phyloP scores from a whole-genome alignment of 2,888 invertebrate species.

The Cephus sareptanus region DNA sequence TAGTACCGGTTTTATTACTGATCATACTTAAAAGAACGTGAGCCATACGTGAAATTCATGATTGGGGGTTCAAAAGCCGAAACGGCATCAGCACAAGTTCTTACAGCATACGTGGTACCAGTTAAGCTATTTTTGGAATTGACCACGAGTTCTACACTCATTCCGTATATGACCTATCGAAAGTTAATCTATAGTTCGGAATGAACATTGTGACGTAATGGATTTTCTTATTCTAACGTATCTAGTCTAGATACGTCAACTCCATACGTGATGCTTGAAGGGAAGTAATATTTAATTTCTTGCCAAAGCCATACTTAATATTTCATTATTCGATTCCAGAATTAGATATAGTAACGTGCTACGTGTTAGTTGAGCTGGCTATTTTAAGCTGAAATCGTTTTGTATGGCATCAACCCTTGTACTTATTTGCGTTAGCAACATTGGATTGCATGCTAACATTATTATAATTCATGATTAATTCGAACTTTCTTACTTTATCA shows the following conservation, averaged over 20 bases:
- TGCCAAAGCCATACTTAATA: slow-evolving; percentile 11
- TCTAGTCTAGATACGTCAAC: background rate
- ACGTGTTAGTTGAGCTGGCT: background rate
- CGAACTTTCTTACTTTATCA: background rate
- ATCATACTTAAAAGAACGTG: background rate
- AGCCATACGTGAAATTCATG: background rate
- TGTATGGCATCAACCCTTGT: background rate
- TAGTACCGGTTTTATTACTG: background rate
- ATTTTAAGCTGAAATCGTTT: background rate
- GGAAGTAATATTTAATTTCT: background rate
- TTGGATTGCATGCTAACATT: background rate
- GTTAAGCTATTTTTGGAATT: background rate
- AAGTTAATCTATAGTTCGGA: background rate
- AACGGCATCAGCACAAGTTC: background rate
- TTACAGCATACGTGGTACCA: background rate
- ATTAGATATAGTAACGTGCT: slow-evolving; percentile 1
- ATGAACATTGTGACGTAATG: background rate
- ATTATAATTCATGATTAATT: background rate
- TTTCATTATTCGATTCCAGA: slow-evolving; percentile 16
- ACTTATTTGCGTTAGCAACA: background rate
- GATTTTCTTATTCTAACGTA: background rate
- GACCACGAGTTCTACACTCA: background rate
- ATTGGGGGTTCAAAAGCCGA: background rate
- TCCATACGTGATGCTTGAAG: background rate
- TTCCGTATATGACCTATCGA: background rate